Base-by-base conservation (phyloP, 1,140 invertebrate genomes). In the Chlorops oryzae region DNA sequence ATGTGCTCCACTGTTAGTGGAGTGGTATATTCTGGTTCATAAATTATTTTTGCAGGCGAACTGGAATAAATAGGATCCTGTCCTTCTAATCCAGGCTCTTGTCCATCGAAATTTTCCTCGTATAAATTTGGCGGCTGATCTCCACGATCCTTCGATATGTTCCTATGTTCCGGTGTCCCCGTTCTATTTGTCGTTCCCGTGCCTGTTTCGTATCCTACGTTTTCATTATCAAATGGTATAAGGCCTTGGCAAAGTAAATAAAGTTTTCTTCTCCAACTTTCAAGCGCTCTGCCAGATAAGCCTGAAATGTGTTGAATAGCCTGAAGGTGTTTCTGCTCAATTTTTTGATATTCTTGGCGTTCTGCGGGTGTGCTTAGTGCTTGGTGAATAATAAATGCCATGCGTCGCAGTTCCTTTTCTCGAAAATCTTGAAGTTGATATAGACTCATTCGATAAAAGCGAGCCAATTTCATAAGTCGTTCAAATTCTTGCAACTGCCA, bases 41-140 rank as follows among this genome's bases (percentile, higher is more conserved):
- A 50, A 52, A 25, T 24, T 37, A 50, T 50, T 17, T 21, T 21
- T 15, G 51, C 51, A 3, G 47, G 38, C 12, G 47, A 42, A 7
- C 27, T n/a, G 10, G 52, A 47, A 34, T 50, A 54, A 2, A 46
- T 15, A 34, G 18, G 21, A 25, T 45, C 18, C 5, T 37, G 23
- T 6, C 59, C 61, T 32, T 62, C 61, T 9, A 70, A 46, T 5
- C 64, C 64, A 0, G 67, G 67, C n/a, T 70, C 67, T 7, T 65
- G 54, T 0, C 38, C 52, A 9, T 65, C 62, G 6, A 55, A 51
- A 24, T 54, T 40, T 34, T 70, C 67, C 12, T 66, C 63, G 20
- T 65, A 70, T 0, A 53, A 43, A 52, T 68, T 56, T 0, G 67
- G 67, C 0, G 67, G 67, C 44, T 70, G 67, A 49, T 70, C 67